phyloP scores from a whole-genome alignment of 1,140 invertebrate genomes.

The Watersipora subatra region DNA sequence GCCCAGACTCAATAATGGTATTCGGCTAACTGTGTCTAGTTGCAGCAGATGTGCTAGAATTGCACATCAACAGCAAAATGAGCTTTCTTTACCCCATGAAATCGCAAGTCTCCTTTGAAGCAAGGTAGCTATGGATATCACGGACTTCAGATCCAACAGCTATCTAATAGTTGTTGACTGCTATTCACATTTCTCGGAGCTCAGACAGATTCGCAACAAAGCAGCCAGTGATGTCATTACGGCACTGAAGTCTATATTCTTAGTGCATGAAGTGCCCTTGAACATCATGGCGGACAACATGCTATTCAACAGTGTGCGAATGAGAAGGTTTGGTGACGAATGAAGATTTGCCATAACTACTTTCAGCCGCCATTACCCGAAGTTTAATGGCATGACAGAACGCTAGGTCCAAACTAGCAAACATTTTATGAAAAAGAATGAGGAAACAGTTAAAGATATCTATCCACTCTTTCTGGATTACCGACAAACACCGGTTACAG shows the following conservation, averaged over 20 bases:
- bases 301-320: background rate
- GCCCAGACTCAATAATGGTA: background rate
- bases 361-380: background rate
- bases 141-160: slow-evolving; percentile 5
- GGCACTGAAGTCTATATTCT: background rate
- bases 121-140: slow-evolving; percentile 10
- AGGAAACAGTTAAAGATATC: background rate
- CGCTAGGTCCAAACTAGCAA: background rate
- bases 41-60: background rate
- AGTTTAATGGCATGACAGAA: background rate
- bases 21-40: background rate
- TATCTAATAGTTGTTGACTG: slow-evolving; percentile 14
- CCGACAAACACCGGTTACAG: too few relatives aligned
- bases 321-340: background rate
- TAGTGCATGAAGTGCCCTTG: background rate
- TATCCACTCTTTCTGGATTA: too few relatives aligned
- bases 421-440: background rate
- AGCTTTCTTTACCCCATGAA: background rate
- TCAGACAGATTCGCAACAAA: background rate
- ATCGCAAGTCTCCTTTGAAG: slow-evolving; percentile 4
- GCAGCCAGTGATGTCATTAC: background rate
- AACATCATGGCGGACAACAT: background rate
- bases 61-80: background rate
- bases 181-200: slow-evolving; percentile 13
- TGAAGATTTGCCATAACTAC: background rate